A percentile compares a stretch with the other conserved stretches of the same genome.
Evolutionary conservation across 2,113 vertebrate genomes (phyloP).

Genomic region (Trinectes maculatus): DNA sequence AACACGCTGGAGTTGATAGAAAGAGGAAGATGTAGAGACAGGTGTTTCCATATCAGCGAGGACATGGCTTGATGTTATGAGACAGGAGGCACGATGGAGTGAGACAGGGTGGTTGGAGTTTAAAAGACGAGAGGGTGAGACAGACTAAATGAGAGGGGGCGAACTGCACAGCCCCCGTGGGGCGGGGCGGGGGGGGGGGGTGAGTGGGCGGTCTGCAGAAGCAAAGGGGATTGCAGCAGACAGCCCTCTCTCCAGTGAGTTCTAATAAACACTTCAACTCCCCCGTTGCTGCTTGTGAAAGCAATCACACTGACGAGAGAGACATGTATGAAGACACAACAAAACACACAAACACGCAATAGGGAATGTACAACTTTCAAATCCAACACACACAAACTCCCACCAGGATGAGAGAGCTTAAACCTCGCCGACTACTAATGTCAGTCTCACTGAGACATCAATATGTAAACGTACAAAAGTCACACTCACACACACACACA

Average conservation of each 20-base stretch:
- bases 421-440: conserved; percentile 15
- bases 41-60: conserved; percentile 1
- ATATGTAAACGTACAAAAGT: conserved; percentile 11
- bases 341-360: conserved; percentile 22
- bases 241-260: conserved; percentile 53
- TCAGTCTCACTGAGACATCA: conserved; percentile 24
- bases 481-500: conserved; percentile 23
- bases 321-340: conserved; percentile 34
- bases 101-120: conserved; percentile 33
- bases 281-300: conserved; percentile 58
- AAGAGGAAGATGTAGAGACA: not conserved
- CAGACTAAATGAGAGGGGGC: conserved; percentile 28
- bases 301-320: conserved; percentile 26
- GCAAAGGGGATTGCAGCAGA: conserved; percentile 49
- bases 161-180: conserved; percentile 26
- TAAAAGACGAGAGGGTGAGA: conserved; percentile 6
- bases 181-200: no score
- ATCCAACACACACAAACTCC: conserved; percentile 6
- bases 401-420: conserved; percentile 1
- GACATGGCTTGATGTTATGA: conserved; percentile 23
- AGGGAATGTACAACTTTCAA: not conserved
- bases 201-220: conserved; percentile 50
- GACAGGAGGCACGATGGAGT: conserved; percentile 29
- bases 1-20: not conserved
- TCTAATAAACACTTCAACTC: conserved; percentile 74